Percentiles rank a stretch among this genome's conserved stretches.
These are phyloP conservation scores for Brachyhypopomus gauderio DNA, from an alignment of 2,113 vertebrate genomes.

Conservation along the genomic window DNA sequence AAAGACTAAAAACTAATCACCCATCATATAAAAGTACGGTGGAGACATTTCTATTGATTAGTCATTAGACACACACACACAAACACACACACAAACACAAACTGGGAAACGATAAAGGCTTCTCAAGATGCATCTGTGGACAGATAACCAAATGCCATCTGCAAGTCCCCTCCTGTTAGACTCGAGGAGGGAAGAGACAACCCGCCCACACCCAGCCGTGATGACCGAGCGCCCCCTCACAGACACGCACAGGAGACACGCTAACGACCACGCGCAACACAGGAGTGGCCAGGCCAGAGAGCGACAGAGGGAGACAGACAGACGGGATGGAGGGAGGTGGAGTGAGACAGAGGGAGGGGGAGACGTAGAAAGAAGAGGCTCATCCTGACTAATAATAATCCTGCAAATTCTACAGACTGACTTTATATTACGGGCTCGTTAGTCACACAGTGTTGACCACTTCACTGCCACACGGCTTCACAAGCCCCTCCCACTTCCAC, in stretches of 20 bases:
- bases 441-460: no score
- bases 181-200: slow-evolving; percentile 19
- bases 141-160: slow-evolving; percentile 66
- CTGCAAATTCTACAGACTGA: no score
- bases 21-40: neutral
- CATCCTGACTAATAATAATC: no score
- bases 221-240: neutral
- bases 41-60: no score
- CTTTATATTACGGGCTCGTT: no score
- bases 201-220: neutral
- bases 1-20: neutral
- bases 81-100: slow-evolving; percentile 55
- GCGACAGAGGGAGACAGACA: neutral
- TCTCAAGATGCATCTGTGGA: slow-evolving; percentile 59
- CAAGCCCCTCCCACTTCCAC: no score
- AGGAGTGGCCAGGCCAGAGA: neutral
- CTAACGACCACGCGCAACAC: neutral
- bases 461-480: no score
- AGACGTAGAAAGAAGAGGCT: neutral
- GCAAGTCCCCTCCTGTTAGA: slow-evolving; percentile 49
- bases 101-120: slow-evolving; percentile 19
- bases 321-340: neutral
- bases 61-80: slow-evolving; percentile 51
- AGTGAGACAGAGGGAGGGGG: slow-evolving; percentile 40
- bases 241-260: neutral